Evolutionary conservation across 2,797 vertebrate species (phyloP).

Genomic region (Hapalemur alaotrensis): DNA sequence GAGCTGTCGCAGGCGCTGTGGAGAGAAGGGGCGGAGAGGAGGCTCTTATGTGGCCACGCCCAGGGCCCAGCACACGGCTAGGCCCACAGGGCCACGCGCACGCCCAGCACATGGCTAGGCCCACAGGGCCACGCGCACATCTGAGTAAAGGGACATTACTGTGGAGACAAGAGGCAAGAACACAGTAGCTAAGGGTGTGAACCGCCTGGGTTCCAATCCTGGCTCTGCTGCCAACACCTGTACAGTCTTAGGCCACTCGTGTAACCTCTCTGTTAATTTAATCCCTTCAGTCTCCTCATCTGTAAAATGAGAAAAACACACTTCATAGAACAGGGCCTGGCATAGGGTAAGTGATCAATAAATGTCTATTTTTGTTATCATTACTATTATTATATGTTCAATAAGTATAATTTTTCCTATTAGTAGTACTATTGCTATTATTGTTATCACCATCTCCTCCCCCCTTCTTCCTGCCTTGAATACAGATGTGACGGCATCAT

Average conservation of each 20-base stretch:
- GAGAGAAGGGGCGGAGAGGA: slow-evolving; percentile 15
- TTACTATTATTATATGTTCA: neutral
- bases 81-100: neutral
- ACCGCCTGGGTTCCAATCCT: neutral
- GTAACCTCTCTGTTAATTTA: neutral
- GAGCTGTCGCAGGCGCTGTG: slow-evolving; percentile 82
- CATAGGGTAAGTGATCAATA: too few relatives aligned
- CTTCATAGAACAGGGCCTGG: neutral
- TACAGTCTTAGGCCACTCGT: neutral
- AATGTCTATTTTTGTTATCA: neutral
- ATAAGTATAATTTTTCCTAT: neutral
- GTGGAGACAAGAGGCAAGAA: neutral
- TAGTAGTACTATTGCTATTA: neutral
- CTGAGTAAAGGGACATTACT: too few relatives aligned
- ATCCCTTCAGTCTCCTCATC: neutral
- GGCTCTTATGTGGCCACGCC: neutral
- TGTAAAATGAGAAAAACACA: neutral
- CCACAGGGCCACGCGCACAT: rapidly evolving
- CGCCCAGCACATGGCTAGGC: neutral
- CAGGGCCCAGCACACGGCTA: neutral
- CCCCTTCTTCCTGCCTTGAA: neutral
- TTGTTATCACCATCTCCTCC: neutral
- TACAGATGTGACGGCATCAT: neutral
- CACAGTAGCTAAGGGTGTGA: rapidly evolving
- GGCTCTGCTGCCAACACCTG: neutral